Conservation (phyloP, 2,797 vertebrate genomes). For the Hippoglossus hippoglossus region DNA sequence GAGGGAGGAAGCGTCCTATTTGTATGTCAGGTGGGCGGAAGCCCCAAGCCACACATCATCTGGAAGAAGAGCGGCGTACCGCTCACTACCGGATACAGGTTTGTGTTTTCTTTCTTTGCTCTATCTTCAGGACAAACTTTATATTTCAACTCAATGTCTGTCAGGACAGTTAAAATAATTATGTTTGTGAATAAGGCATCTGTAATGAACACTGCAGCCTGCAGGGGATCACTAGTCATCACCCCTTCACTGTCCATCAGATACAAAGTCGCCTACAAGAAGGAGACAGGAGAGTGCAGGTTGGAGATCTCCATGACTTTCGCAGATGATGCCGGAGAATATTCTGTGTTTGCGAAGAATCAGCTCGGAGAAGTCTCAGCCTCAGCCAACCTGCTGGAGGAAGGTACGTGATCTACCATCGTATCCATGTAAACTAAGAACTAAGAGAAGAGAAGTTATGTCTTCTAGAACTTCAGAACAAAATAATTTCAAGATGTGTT, state of each 20-base stretch:
- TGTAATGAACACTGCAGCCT: background rate
- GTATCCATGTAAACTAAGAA: too few species aligned
- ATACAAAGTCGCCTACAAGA: constrained; percentile 88
- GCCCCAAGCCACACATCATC: constrained; percentile 92
- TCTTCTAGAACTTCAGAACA: too few species aligned
- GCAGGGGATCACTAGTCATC: background rate
- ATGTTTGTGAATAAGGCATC: background rate
- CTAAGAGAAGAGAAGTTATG: background rate
- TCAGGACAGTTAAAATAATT: background rate
- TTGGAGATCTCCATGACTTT: constrained; percentile 99
- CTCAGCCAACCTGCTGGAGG: constrained; percentile 90
- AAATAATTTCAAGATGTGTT: background rate
- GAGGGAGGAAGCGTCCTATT: constrained; percentile 94
- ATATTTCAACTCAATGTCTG: too few species aligned
- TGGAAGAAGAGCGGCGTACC: constrained; percentile 95
- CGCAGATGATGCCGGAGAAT: constrained; percentile 97
- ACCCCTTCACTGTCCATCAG: constrained; percentile 19
- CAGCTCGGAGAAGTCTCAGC: constrained; percentile 92
- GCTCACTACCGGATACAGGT: constrained; percentile 95
- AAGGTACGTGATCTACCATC: constrained; percentile 84
- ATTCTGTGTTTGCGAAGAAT: constrained; percentile 91
- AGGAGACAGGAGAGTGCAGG: constrained; percentile 93
- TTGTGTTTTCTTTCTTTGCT: background rate
- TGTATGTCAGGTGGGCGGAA: constrained; percentile 92
- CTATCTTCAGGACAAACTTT: too few species aligned